Conservation (phyloP, 2,797 vertebrate species). For the Trematomus bernacchii region DNA sequence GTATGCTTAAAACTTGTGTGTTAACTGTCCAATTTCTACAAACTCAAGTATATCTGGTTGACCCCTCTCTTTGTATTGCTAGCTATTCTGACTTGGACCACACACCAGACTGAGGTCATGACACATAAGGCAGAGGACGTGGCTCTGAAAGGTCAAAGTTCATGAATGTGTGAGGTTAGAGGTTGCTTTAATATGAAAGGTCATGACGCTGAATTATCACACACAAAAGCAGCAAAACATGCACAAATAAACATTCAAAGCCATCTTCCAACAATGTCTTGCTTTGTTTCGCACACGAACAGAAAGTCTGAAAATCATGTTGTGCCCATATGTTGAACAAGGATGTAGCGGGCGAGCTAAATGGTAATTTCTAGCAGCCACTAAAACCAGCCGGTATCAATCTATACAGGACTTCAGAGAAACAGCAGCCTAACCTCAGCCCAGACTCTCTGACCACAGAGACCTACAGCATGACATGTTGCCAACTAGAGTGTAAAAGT, state of each 20-base stretch:
- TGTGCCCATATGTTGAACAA: slow-evolving; percentile 66
- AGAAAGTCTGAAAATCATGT: slow-evolving; percentile 36
- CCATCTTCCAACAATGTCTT: slow-evolving; percentile 11
- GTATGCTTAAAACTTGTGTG: not conserved
- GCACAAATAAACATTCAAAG: slow-evolving; percentile 31
- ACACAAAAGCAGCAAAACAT: slow-evolving; percentile 26
- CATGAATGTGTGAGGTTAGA: slow-evolving; percentile 54
- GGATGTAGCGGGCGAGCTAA: slow-evolving; percentile 54
- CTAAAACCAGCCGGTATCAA: slow-evolving; percentile 63
- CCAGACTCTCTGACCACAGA: slow-evolving; percentile 52
- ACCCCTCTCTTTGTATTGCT: not conserved
- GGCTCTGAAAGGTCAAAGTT: slow-evolving; percentile 58
- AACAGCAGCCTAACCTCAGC: slow-evolving; percentile 39
- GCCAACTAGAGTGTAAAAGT: slow-evolving; percentile 30
- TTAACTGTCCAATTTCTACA: not conserved
- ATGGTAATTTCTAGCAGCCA: slow-evolving; percentile 51
- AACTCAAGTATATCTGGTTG: slow-evolving; percentile 2
- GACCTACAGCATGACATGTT: slow-evolving; percentile 41
- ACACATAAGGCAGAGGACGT: slow-evolving; percentile 9
- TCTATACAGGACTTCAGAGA: slow-evolving; percentile 54
- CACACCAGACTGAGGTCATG: slow-evolving; percentile 45
- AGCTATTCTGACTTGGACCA: slow-evolving; percentile 21
- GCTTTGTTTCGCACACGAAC: slow-evolving; percentile 15
- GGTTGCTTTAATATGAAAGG: slow-evolving; percentile 43
- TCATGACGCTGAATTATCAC: slow-evolving; percentile 6